Percentiles rank a stretch among this genome's conserved stretches.
phyloP scores from a whole-genome alignment of 2,797 vertebrate species.

The Ctenopoma multispine region DNA sequence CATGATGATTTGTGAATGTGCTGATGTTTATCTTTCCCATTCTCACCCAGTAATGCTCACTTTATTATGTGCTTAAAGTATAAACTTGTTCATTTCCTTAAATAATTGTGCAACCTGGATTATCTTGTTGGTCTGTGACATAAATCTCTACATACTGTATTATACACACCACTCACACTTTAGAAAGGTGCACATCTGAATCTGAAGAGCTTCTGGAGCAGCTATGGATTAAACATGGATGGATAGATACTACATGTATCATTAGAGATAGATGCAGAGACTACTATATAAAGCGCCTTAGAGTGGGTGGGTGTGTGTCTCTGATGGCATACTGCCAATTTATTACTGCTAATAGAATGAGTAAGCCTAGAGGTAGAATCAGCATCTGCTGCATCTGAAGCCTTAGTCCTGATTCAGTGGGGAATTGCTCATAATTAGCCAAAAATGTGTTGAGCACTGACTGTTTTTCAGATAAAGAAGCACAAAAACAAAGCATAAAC shows the following conservation, averaged over 20 bases:
- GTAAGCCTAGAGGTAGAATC: background rate
- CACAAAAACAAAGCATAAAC: background rate
- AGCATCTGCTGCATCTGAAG: background rate
- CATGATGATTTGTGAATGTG: background rate
- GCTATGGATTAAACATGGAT: background rate
- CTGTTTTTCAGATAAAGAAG: background rate
- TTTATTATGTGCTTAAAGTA: too few species aligned
- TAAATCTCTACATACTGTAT: too few species aligned
- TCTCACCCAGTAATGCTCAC: background rate
- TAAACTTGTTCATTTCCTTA: too few species aligned
- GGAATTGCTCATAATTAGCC: background rate
- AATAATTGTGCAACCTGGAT: too few species aligned
- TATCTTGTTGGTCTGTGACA: too few species aligned
- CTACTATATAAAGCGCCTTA: background rate
- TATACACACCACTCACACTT: background rate
- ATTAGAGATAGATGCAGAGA: background rate
- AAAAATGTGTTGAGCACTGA: background rate
- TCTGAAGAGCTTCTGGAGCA: background rate
- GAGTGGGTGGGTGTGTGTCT: background rate
- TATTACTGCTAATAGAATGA: background rate
- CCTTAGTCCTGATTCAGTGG: background rate
- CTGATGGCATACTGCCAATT: background rate
- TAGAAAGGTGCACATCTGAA: background rate
- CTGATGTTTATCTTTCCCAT: background rate
- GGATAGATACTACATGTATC: background rate